phyloP scores from a whole-genome alignment of 1,140 invertebrate genomes.

The Scaptomyza pallida region DNA sequence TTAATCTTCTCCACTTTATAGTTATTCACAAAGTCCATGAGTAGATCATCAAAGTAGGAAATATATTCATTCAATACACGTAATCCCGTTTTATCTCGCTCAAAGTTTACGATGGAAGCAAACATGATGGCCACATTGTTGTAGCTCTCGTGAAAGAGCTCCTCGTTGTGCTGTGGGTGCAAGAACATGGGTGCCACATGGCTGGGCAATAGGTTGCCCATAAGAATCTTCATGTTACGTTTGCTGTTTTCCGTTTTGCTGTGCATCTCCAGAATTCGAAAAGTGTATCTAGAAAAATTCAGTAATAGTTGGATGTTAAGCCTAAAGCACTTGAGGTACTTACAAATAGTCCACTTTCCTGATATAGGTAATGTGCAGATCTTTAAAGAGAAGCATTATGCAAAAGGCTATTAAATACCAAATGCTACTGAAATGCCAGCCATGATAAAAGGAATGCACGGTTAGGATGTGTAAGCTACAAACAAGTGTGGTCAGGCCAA shows the following conservation, averaged over 20 bases:
- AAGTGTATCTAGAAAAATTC: conserved; percentile 15
- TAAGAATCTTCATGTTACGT: conserved; percentile 90
- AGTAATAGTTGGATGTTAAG: background rate
- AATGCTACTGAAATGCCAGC: conserved; percentile 24
- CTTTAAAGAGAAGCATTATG: conserved; percentile 16
- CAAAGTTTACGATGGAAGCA: conserved; percentile 92
- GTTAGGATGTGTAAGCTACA: conserved; percentile 61
- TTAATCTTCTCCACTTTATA: conserved; percentile 93
- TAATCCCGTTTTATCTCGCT: conserved; percentile 87
- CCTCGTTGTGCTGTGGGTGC: conserved; percentile 87
- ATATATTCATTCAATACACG: conserved; percentile 94
- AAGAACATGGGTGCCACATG: conserved; percentile 91
- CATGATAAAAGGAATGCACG: conserved; percentile 85
- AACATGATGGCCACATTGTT: conserved; percentile 94
- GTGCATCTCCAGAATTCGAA: conserved; percentile 86
- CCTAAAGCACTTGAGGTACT: background rate
- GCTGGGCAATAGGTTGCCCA: conserved; percentile 92
- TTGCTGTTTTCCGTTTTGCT: conserved; percentile 89
- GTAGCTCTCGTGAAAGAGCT: conserved; percentile 92
- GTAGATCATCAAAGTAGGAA: conserved; percentile 91
- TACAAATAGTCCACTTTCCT: conserved; percentile 37
- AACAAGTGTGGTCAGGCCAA: conserved; percentile 67
- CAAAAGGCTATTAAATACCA: conserved; percentile 36
- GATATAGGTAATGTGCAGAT: conserved; percentile 40
- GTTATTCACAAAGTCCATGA: conserved; percentile 36